Conservation (phyloP, 1,140 invertebrate genomes). For the Rhynchophorus ferrugineus region DNA sequence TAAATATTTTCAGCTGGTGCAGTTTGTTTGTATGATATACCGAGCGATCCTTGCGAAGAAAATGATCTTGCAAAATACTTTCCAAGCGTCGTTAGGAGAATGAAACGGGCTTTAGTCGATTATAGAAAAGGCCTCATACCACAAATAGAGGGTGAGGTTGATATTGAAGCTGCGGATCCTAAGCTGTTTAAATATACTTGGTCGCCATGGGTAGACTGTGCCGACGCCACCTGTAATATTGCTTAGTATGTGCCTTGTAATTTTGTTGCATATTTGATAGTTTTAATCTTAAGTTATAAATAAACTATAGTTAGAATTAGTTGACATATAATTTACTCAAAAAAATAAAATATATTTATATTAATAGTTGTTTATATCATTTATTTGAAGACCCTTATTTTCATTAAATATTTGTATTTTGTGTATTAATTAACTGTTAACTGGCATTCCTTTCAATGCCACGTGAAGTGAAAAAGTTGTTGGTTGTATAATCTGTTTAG, state of each 20-base stretch:
- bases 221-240: slow-evolving; percentile 27
- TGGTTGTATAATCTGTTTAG: no score
- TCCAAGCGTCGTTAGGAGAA: slow-evolving; percentile 39
- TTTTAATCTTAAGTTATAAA: no score
- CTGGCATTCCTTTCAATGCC: no score
- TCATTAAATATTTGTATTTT: no score
- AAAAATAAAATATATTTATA: no score
- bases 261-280: no score
- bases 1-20: slow-evolving; percentile 33
- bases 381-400: no score
- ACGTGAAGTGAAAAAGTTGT: no score
- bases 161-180: slow-evolving; percentile 40
- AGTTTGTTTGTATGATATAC: slow-evolving; percentile 58
- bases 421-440: no score
- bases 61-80: slow-evolving; percentile 47
- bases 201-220: slow-evolving; percentile 41
- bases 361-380: no score
- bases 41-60: slow-evolving; percentile 57
- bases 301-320: no score
- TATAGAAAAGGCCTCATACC: slow-evolving; percentile 38
- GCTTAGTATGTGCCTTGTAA: slow-evolving; percentile 4
- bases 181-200: slow-evolving; percentile 43
- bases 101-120: slow-evolving; percentile 42
- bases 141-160: slow-evolving; percentile 36
- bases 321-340: no score